These are phyloP conservation scores for Drosophila obscura DNA, from an alignment of 1,140 invertebrate genomes.

Conservation along the genomic window DNA sequence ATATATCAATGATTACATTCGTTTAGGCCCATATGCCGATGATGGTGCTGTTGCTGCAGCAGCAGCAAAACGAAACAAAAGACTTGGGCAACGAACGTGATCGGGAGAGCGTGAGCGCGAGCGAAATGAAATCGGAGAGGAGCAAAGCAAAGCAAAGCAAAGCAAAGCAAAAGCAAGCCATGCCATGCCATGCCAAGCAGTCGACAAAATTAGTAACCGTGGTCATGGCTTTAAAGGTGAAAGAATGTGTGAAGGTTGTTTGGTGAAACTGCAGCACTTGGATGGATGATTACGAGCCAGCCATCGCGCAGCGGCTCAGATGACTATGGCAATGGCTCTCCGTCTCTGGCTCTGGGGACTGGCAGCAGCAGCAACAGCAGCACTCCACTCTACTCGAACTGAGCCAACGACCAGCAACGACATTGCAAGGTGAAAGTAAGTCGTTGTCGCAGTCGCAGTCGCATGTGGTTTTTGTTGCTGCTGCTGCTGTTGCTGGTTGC, in stretches of 20 bases:
- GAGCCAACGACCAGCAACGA: slow-evolving; percentile 84
- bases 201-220: slow-evolving; percentile 79
- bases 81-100: slow-evolving; percentile 77
- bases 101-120: slow-evolving; percentile 8
- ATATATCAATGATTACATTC: slow-evolving; percentile 79
- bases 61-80: slow-evolving; percentile 70
- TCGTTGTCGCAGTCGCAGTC: slow-evolving; percentile 42
- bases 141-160: slow-evolving; percentile 23
- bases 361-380: slow-evolving; percentile 7
- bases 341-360: not conserved
- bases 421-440: slow-evolving; percentile 84
- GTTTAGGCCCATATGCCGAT: slow-evolving; percentile 48
- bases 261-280: slow-evolving; percentile 79
- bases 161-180: not conserved
- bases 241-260: slow-evolving; percentile 84
- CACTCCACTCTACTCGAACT: slow-evolving; percentile 54
- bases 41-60: slow-evolving; percentile 17
- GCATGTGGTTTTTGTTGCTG: slow-evolving; percentile 21
- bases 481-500: slow-evolving; percentile 31
- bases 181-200: slow-evolving; percentile 5
- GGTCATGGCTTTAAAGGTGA: slow-evolving; percentile 84
- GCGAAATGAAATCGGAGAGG: slow-evolving; percentile 42
- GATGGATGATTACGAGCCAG: slow-evolving; percentile 66
- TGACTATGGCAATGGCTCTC: slow-evolving; percentile 31
- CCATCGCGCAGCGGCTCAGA: slow-evolving; percentile 49